Conservation (phyloP, 2,797 vertebrate genomes). For the Scyliorhinus canicula region DNA sequence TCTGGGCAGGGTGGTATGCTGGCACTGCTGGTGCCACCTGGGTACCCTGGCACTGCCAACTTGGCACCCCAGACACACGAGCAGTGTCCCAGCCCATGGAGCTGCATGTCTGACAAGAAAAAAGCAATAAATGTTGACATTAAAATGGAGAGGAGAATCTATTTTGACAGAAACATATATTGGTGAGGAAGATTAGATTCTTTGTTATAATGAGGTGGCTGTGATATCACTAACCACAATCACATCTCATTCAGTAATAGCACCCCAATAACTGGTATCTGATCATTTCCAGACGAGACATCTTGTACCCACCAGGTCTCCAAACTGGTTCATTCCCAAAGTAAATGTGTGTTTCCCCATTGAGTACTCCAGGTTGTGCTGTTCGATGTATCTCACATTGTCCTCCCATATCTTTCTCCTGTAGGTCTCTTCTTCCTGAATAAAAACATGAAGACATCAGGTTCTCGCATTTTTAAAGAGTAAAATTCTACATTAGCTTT, state of each 20-base stretch:
- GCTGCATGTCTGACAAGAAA: neutral
- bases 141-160: neutral
- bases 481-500: neutral
- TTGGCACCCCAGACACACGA: neutral
- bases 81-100: neutral
- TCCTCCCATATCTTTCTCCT: slow-evolving; percentile 47
- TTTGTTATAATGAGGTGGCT: neutral
- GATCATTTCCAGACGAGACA: too few species aligned
- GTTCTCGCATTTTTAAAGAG: neutral
- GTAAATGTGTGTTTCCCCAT: slow-evolving; percentile 43
- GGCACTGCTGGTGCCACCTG: too few species aligned
- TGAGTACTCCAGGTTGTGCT: slow-evolving; percentile 43
- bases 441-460: neutral
- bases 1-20: too few species aligned
- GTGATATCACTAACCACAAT: neutral
- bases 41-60: too few species aligned
- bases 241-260: neutral
- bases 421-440: slow-evolving; percentile 40
- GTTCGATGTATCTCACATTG: slow-evolving; percentile 45
- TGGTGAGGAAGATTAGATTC: neutral
- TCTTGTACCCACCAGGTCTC: slow-evolving; percentile 47
- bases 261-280: neutral
- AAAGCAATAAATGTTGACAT: neutral
- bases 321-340: slow-evolving; percentile 48
- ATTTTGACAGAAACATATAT: neutral